Evolutionary conservation across 2,113 vertebrate genomes (phyloP).

Genomic region (Notiomystis cincta): DNA sequence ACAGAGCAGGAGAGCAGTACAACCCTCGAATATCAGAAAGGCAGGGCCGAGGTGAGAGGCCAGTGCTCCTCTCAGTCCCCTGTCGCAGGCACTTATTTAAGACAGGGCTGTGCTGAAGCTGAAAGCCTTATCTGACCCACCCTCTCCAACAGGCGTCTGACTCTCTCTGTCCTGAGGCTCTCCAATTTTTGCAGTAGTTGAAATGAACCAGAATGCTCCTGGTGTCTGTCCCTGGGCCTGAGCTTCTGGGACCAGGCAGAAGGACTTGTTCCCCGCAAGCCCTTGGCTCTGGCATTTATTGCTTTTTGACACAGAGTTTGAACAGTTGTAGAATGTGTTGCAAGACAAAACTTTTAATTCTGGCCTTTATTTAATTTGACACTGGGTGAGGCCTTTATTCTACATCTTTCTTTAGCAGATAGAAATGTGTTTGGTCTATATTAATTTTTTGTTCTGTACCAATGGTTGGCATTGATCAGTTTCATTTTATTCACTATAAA

Average conservation of each 20-base stretch:
- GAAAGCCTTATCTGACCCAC: background rate
- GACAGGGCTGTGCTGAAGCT: background rate
- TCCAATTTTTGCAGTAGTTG: background rate
- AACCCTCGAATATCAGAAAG: background rate
- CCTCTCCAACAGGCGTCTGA: background rate
- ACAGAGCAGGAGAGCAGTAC: background rate
- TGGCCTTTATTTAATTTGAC: conserved; percentile 29
- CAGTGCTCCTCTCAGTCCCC: background rate
- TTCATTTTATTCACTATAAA: conserved; percentile 32
- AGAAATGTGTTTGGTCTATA: conserved; percentile 5
- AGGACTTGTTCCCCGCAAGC: background rate
- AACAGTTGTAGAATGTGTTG: background rate
- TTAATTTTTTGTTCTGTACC: conserved; percentile 32
- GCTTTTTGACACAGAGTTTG: conserved; percentile 22
- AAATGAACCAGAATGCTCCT: background rate
- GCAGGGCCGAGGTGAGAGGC: background rate
- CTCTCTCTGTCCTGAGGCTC: background rate
- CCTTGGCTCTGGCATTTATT: conserved; percentile 7
- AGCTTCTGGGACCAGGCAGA: background rate
- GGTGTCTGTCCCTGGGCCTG: background rate
- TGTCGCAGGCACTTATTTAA: background rate
- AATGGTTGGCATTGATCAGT: conserved; percentile 4
- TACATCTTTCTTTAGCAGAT: conserved; percentile 1
- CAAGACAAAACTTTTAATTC: conserved; percentile 30
- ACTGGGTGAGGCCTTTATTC: background rate